phyloP scores from a whole-genome alignment of 2,888 invertebrate species.

The Microctonus brassicae region DNA sequence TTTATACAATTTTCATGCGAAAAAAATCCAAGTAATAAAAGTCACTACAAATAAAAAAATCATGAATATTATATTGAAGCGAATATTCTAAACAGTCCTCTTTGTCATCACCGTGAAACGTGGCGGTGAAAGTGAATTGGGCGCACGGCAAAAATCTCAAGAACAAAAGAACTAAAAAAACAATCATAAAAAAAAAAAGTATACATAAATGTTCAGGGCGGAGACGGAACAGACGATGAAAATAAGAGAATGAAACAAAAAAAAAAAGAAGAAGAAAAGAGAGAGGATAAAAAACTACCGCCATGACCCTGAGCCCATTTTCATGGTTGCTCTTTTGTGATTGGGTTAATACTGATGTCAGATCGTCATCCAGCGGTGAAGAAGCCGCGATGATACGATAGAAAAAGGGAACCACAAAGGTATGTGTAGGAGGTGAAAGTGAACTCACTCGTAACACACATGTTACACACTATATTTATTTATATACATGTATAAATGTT shows the following conservation, averaged over 20 bases:
- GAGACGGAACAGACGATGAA: neutral
- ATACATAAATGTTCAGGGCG: neutral
- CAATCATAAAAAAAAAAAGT: neutral
- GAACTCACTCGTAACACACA: constrained; percentile 44
- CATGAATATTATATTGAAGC: no score
- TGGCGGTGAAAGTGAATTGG: constrained; percentile 44
- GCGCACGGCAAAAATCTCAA: no score
- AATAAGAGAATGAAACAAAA: neutral
- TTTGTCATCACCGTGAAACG: no score
- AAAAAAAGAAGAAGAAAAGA: constrained; percentile 17
- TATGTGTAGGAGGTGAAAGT: constrained; percentile 63
- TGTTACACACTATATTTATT: neutral
- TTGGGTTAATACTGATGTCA: constrained; percentile 27
- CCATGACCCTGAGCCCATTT: constrained; percentile 34
- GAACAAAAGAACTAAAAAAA: constrained; percentile 29
- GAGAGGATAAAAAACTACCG: neutral
- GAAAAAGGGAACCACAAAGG: constrained; percentile 15
- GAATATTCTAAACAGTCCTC: no score
- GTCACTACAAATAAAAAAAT: no score
- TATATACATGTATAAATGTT: neutral
- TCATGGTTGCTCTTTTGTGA: constrained; percentile 7
- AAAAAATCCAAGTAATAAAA: no score
- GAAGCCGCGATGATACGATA: neutral
- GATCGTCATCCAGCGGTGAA: constrained; percentile 24
- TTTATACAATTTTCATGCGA: no score